These are phyloP conservation scores for Scaptomyza parva DNA, from an alignment of 2,888 invertebrate genomes.

Conservation along the genomic window DNA sequence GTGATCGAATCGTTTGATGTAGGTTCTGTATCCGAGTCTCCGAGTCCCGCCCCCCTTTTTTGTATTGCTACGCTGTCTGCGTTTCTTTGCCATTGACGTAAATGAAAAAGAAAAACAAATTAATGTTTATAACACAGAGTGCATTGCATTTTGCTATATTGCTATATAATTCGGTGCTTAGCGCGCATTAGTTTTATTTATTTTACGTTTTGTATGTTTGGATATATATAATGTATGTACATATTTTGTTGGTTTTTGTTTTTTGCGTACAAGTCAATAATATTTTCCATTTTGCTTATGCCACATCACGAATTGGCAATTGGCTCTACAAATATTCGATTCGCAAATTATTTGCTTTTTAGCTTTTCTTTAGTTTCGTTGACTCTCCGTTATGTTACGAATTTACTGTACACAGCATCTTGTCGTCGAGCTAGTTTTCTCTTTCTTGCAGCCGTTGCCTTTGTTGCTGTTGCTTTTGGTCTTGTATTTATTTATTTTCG, in stretches of 20 bases:
- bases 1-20: slow-evolving; percentile 32
- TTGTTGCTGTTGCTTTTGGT: slow-evolving; percentile 24
- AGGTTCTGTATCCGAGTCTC: slow-evolving; percentile 23
- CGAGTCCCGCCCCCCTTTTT: slow-evolving; percentile 25
- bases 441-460: neutral
- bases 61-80: slow-evolving; percentile 2
- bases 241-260: neutral
- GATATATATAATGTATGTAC: too few relatives aligned
- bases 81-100: slow-evolving; percentile 59
- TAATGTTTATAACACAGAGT: slow-evolving; percentile 14
- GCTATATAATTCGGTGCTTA: slow-evolving; percentile 21
- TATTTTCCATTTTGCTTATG: slow-evolving; percentile 23
- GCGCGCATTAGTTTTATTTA: slow-evolving; percentile 9
- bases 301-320: slow-evolving; percentile 59
- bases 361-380: too few relatives aligned
- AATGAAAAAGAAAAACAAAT: slow-evolving; percentile 53
- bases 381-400: too few relatives aligned
- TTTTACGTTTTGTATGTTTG: neutral
- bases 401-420: slow-evolving; percentile 20
- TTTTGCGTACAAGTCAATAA: slow-evolving; percentile 20
- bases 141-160: neutral
- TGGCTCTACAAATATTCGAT: too few relatives aligned
- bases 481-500: slow-evolving; percentile 48
- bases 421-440: slow-evolving; percentile 1
- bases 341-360: too few relatives aligned